phyloP scores from a whole-genome alignment of 2,113 vertebrate genomes.

The Daboia siamensis region DNA sequence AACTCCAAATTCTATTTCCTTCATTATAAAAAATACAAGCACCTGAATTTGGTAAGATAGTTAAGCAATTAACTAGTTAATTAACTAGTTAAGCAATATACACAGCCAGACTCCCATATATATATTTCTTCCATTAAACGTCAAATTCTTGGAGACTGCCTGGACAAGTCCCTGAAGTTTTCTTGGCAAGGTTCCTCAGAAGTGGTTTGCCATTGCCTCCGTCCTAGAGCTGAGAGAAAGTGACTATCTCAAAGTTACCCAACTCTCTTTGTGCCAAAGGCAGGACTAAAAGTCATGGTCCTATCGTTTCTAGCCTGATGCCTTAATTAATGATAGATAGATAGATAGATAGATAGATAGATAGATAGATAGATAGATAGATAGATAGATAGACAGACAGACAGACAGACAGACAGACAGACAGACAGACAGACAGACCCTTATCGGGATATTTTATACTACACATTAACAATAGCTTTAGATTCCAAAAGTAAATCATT shows the following conservation, averaged over 20 bases:
- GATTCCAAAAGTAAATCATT: background rate
- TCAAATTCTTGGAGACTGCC: background rate
- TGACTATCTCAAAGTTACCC: background rate
- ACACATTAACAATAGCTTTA: background rate
- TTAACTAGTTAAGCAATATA: background rate
- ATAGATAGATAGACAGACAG: too few relatives aligned
- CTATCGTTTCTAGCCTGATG: background rate
- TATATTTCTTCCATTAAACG: background rate
- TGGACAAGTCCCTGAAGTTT: background rate
- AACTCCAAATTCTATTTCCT: background rate
- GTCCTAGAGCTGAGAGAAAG: background rate
- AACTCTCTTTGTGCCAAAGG: background rate
- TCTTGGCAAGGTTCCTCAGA: background rate
- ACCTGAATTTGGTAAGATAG: background rate
- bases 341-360: too few relatives aligned
- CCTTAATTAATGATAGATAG: background rate
- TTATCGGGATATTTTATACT: too few relatives aligned
- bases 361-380: too few relatives aligned
- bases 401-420: too few relatives aligned
- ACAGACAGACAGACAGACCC: too few relatives aligned
- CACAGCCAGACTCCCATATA: background rate
- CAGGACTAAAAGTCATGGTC: background rate
- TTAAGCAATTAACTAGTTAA: background rate
- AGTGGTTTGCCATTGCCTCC: background rate
- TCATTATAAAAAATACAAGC: background rate